Evolutionary conservation across 92 coral and sea anemone genomes (phyloP), one percentile per base, ranked within the genome.

Genomic region (Siderastrea radians): DNA sequence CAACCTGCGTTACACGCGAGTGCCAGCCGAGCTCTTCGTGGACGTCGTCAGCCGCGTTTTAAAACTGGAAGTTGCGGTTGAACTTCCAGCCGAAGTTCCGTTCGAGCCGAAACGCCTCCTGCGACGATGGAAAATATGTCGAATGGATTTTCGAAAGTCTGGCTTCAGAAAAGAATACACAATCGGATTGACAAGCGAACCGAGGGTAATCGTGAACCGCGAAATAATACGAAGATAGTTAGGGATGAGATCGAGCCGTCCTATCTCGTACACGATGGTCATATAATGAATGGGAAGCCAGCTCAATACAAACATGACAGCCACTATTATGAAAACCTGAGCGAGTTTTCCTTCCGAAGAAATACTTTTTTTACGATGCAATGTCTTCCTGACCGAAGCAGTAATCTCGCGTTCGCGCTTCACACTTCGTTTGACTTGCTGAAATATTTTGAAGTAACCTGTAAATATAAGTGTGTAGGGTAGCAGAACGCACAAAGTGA

Each of bases 291-390:
- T 66, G 2, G 92, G 92, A 15, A 89, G 68, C 92, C 92, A 89
- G 75, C 92, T 89, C 43, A 89, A 17, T 4, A 69, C 92, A 59
- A 89, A 89, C 89, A 83, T 89, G 1, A 89, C 79, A 57, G 92
- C 88, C 15, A 89, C 82, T 69, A 89, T 78, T 13, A 77, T 77
- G 52, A 89, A 89, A 2, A 89, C 92, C 64, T 89, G 87, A 1
- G 92, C 92, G 9, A 89, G 89, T 68, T 89, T 89, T 58, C 73
- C 84, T 60, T 89, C 89, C 12, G 92, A 83, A 68, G 89, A 74
- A 54, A 75, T 69, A 66, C 62, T 66, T 44, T 26, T 52, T 48
- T 61, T 75, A 26, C 62, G 79, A 16, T 64, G 73, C 26, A 81
- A 13, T n/a, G 53, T 13, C 17, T 82, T 49, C 17, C 92, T 55